These are phyloP conservation scores for human DNA, from an alignment of 2,113 vertebrate genomes.

Conservation along the genomic window DNA sequence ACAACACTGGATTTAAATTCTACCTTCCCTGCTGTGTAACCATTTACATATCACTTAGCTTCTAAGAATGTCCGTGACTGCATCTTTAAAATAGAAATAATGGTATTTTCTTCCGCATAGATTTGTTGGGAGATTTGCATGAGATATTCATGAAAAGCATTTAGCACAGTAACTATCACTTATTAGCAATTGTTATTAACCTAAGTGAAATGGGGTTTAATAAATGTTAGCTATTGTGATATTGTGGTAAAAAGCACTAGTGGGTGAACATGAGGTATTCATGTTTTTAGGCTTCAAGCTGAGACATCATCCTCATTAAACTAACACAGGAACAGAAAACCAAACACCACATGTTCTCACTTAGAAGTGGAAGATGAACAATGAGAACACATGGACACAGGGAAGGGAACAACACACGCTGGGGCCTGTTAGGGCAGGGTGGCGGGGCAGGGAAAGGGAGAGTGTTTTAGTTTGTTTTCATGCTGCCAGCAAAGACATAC, in stretches of 20 bases:
- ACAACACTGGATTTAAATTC: not conserved
- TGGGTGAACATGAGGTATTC: not conserved
- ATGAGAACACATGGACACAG: no score
- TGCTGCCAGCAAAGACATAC: no score
- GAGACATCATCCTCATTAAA: no score
- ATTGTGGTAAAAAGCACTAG: not conserved
- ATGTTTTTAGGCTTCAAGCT: not conserved
- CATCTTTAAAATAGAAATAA: not conserved
- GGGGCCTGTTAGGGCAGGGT: no score
- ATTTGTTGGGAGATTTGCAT: not conserved
- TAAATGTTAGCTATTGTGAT: not conserved
- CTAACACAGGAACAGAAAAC: no score
- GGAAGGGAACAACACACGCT: no score
- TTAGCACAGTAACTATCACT: not conserved
- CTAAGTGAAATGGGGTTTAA: not conserved
- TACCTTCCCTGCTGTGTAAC: not conserved
- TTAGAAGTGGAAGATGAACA: no score
- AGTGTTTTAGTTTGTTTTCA: no score
- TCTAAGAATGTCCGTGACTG: not conserved
- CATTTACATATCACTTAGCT: not conserved
- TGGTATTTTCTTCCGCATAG: not conserved
- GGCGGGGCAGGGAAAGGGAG: no score
- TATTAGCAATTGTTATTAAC: not conserved
- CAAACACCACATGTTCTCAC: no score
- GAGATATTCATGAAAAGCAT: not conserved